These are phyloP conservation scores for Drosophila gunungcola DNA, from an alignment of 1,140 invertebrate species.

Conservation along the genomic window DNA sequence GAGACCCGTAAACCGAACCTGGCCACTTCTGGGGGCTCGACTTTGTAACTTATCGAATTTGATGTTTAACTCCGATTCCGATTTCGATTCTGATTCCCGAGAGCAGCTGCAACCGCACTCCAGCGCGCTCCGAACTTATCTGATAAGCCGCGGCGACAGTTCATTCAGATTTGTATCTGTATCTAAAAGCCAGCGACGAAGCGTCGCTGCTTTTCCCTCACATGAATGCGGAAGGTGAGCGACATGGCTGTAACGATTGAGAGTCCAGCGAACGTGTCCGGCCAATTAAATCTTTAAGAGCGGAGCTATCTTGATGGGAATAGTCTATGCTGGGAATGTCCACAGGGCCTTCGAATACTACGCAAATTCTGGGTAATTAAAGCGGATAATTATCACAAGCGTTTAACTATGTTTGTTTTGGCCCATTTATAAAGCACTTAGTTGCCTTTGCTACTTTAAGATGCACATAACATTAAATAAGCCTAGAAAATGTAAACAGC, in stretches of 20 bases:
- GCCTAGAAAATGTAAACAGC: background rate
- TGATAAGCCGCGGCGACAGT: constrained; percentile 76
- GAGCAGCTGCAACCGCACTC: constrained; percentile 65
- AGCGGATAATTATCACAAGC: background rate
- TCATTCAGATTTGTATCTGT: constrained; percentile 78
- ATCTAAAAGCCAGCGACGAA: constrained; percentile 50
- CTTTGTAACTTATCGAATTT: constrained; percentile 20
- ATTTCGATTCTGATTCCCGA: constrained; percentile 17
- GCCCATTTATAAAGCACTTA: constrained; percentile 7
- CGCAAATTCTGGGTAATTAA: constrained; percentile 4
- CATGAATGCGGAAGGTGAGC: constrained; percentile 36
- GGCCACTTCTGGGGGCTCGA: constrained; percentile 26
- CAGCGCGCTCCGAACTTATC: constrained; percentile 75
- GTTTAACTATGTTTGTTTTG: constrained; percentile 5
- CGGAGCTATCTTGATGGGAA: constrained; percentile 4
- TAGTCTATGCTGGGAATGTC: background rate
- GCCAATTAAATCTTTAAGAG: constrained; percentile 26
- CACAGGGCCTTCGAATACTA: background rate
- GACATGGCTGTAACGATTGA: constrained; percentile 29
- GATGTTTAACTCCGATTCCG: background rate
- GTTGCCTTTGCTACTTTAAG: background rate
- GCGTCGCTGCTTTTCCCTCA: constrained; percentile 45
- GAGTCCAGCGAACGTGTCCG: constrained; percentile 30
- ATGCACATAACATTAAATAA: background rate
- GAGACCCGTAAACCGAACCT: constrained; percentile 16